These are phyloP conservation scores for Sarcophaga subvicina DNA, from an alignment of 2,888 invertebrate genomes.

Conservation along the genomic window DNA sequence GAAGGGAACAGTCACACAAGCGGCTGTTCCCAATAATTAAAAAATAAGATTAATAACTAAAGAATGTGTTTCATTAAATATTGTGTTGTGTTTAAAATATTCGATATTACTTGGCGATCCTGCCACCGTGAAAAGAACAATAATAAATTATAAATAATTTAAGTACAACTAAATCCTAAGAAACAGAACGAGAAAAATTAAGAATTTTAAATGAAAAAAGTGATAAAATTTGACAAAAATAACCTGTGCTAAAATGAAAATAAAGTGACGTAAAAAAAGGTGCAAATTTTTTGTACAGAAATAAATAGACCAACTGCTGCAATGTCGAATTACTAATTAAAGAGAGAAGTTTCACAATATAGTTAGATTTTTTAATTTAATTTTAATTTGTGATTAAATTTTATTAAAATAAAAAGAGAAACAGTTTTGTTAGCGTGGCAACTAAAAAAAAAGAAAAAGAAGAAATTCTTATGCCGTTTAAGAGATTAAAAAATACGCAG, in stretches of 20 bases:
- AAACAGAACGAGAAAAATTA: not conserved
- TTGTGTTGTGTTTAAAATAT: too few relatives aligned
- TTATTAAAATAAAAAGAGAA: not conserved
- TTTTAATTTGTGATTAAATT: not conserved
- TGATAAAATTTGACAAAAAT: not conserved
- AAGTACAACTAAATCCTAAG: not conserved
- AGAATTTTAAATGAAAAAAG: not conserved
- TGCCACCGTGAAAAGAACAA: too few relatives aligned
- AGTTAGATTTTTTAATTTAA: not conserved
- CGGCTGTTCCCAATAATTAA: too few relatives aligned
- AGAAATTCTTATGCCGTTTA: conserved; percentile 22
- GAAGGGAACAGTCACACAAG: too few relatives aligned
- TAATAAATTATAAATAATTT: not conserved
- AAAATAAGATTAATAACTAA: too few relatives aligned
- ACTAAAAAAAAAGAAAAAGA: not conserved
- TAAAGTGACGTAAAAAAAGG: conserved; percentile 57
- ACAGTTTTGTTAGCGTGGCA: conserved; percentile 29
- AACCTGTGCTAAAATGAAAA: not conserved
- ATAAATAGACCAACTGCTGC: too few relatives aligned
- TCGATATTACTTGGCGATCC: too few relatives aligned
- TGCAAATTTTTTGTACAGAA: conserved; percentile 26
- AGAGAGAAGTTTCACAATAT: not conserved
- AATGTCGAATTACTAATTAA: not conserved
- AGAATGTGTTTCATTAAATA: too few relatives aligned
- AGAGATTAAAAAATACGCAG: conserved; percentile 15